Conservation (phyloP, 2,113 vertebrate species). For the Sander lucioperca region DNA sequence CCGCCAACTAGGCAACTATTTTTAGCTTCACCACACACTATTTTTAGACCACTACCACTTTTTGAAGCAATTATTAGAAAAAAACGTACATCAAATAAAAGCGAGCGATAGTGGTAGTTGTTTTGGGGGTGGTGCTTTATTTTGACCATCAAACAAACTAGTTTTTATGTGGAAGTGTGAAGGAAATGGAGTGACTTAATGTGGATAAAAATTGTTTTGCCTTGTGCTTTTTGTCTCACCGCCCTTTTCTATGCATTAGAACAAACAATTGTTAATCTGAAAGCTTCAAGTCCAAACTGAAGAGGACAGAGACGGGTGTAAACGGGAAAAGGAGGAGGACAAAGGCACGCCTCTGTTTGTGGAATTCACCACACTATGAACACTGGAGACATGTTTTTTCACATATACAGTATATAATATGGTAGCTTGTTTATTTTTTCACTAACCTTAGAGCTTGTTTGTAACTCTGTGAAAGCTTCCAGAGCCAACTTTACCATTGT, state of each 20-base stretch:
- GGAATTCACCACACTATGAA: constrained; percentile 73
- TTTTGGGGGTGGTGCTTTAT: constrained; percentile 77
- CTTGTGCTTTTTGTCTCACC: constrained; percentile 66
- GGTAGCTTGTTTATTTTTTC: constrained; percentile 16
- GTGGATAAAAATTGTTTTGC: not conserved
- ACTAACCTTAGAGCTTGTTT: constrained; percentile 14
- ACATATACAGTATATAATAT: not conserved
- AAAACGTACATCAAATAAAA: constrained; percentile 79
- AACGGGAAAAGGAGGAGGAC: constrained; percentile 77
- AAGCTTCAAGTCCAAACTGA: constrained; percentile 57
- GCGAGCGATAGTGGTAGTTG: constrained; percentile 52
- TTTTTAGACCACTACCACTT: constrained; percentile 96
- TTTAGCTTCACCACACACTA: constrained; percentile 94
- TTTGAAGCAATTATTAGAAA: constrained; percentile 93
- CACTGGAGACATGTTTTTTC: constrained; percentile 36
- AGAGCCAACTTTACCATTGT: not conserved
- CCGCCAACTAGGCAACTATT: constrained; percentile 89
- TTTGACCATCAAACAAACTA: constrained; percentile 83
- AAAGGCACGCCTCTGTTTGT: constrained; percentile 84
- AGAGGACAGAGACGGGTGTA: constrained; percentile 16
- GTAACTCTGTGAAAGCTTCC: constrained; percentile 1
- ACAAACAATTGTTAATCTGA: constrained; percentile 85
- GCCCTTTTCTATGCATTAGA: constrained; percentile 87
- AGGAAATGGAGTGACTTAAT: constrained; percentile 40
- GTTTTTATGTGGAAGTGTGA: constrained; percentile 83